phyloP scores from a whole-genome alignment of 2,888 invertebrate species.

The Acheta domesticus region DNA sequence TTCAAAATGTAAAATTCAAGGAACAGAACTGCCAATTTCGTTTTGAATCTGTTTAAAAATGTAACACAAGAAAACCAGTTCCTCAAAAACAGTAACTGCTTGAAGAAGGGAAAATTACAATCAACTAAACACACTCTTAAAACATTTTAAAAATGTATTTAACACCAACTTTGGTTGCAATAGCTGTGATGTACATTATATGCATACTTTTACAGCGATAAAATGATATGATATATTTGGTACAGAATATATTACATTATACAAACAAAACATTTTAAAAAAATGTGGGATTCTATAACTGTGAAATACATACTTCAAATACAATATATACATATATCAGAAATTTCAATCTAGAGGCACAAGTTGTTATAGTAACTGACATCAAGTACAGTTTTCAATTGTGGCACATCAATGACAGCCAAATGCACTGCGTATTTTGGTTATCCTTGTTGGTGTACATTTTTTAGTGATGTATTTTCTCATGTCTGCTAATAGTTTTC shows the following conservation, averaged over 20 bases:
- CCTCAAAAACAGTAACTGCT: too few species aligned
- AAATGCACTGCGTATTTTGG: not conserved
- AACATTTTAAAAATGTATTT: constrained; percentile 18
- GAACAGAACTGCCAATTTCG: too few species aligned
- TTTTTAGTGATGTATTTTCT: not conserved
- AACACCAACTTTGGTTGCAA: constrained; percentile 11
- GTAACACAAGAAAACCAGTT: too few species aligned
- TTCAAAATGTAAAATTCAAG: too few species aligned
- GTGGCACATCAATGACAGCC: not conserved
- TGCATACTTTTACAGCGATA: not conserved
- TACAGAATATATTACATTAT: not conserved
- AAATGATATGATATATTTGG: not conserved
- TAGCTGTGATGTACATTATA: constrained; percentile 18
- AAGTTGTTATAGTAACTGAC: not conserved
- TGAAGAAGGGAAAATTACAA: not conserved
- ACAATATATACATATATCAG: not conserved
- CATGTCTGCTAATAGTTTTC: not conserved
- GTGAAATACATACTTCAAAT: not conserved
- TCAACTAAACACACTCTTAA: constrained; percentile 12
- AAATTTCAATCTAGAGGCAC: not conserved
- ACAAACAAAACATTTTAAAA: not conserved
- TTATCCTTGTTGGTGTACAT: not conserved
- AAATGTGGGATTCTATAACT: not conserved
- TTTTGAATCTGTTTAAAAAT: too few species aligned
- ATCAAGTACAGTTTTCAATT: not conserved